phyloP scores from a whole-genome alignment of 1,140 invertebrate genomes.

The Conus ventricosus region DNA sequence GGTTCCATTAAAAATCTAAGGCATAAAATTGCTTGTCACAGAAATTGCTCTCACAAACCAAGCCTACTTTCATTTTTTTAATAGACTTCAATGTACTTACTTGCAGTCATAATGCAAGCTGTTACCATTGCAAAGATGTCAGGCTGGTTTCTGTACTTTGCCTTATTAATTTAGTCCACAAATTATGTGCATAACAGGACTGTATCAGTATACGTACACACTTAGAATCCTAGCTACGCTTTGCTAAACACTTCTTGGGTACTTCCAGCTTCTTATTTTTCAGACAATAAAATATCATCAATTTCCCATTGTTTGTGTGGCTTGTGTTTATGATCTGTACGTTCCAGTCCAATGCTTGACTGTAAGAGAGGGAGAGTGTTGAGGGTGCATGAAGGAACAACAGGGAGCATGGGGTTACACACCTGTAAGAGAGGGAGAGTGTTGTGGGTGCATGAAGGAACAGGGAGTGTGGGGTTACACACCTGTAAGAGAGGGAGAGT shows the following conservation, averaged over 20 bases:
- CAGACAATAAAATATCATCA: slow-evolving; percentile 47
- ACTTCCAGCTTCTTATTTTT: slow-evolving; percentile 41
- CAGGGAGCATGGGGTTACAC: no score
- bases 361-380: no score
- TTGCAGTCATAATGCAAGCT: slow-evolving; percentile 35
- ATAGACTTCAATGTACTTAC: slow-evolving; percentile 29
- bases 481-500: no score
- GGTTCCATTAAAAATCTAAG: neutral
- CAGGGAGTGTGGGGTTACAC: no score
- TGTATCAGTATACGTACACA: slow-evolving; percentile 39
- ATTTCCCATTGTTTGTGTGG: slow-evolving; percentile 30
- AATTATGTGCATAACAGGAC: slow-evolving; percentile 20
- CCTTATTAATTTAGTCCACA: slow-evolving; percentile 26
- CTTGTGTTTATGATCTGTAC: neutral
- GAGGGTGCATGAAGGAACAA: no score
- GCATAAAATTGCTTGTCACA: neutral
- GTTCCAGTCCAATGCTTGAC: neutral
- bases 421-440: no score
- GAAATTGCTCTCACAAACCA: neutral
- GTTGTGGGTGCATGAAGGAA: no score
- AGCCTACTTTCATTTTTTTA: neutral
- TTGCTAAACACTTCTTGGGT: slow-evolving; percentile 42
- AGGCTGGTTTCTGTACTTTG: slow-evolving; percentile 37
- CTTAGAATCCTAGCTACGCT: slow-evolving; percentile 38
- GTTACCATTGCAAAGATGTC: slow-evolving; percentile 31